Conservation (phyloP, 2,888 invertebrate genomes). For the Euspilapteryx auroguttella region DNA sequence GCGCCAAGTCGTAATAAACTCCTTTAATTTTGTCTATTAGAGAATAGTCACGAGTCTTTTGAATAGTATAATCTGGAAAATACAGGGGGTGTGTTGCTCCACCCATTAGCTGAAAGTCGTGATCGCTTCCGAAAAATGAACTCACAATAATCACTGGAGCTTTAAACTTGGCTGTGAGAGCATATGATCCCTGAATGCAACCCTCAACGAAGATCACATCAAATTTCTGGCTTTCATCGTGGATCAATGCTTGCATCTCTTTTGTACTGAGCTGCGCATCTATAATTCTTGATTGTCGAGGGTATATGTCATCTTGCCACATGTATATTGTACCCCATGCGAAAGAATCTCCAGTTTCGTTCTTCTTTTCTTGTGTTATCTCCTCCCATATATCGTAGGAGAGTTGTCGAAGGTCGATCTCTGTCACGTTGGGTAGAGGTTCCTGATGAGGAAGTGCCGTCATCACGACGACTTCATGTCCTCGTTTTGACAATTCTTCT, state of each 20-base stretch:
- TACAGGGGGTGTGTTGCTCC: slow-evolving; percentile 1
- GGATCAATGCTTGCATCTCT: slow-evolving; percentile 2
- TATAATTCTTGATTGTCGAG: not conserved
- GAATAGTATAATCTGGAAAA: slow-evolving; percentile 2
- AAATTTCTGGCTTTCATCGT: slow-evolving; percentile 2
- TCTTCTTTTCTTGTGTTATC: not conserved
- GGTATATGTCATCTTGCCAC: not conserved
- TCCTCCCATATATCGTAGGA: not conserved
- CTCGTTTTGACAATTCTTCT: not conserved
- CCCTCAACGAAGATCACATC: slow-evolving; percentile 3
- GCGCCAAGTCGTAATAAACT: too few species aligned
- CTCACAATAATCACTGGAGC: slow-evolving; percentile 3
- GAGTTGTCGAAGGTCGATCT: slow-evolving; percentile 2
- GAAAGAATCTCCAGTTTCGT: too few species aligned
- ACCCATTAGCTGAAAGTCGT: not conserved
- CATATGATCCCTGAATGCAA: too few species aligned
- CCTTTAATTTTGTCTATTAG: too few species aligned
- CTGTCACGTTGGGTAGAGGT: slow-evolving; percentile 2
- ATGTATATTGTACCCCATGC: not conserved
- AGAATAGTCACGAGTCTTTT: too few species aligned
- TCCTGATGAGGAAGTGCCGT: slow-evolving; percentile 7
- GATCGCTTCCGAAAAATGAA: slow-evolving; percentile 1
- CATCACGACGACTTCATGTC: slow-evolving; percentile 3
- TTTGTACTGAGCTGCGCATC: not conserved
- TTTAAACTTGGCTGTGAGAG: slow-evolving; percentile 1